Base-by-base conservation (phyloP, 2,113 vertebrate genomes). In the Anseranas semipalmata region DNA sequence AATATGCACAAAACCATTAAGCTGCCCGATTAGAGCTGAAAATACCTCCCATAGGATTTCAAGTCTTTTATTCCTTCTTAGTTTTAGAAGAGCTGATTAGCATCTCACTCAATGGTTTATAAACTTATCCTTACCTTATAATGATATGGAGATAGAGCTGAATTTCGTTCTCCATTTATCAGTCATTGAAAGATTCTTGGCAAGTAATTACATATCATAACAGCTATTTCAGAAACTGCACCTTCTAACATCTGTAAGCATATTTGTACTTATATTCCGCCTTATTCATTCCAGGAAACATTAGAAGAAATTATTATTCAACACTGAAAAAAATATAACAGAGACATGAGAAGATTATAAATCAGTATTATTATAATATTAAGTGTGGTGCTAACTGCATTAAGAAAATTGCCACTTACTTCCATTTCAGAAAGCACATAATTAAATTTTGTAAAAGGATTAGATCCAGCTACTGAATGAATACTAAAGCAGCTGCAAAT, bases 361-460 rank as follows among this genome's bases (percentile, higher is more conserved):
- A 96, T 77, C 85, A 87, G 68, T 60, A n/a, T 92, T 95, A 89
- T 86, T 84, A 77, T 66, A 87, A 84, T 72, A 94, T 65, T 87
- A 90, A 89, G 43, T 75, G 92, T 55, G 74, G 39, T 79, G 66
- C 66, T 97, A 96, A 92, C 70, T 41, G 53, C 92, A 96, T 96
- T 97, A 96, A 95, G 80, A 89, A 96, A 96, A 96, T 93, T 95
- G 94, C 73, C 80, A 66, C 80, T 95, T 96, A 80, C 90, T 94
- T 91, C 77, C 66, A 79, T 93, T 93, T 93, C 83, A 82, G 90
- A 82, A 91, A 96, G 70, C 84, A 93, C 90, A 83, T 87, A 87
- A 91, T 96, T 96, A 92, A 93, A 95, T 91, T 96, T 87, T 87
- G 62, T 74, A 78, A 76, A 93, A 89, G 85, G 63, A 89, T 82